phyloP scores from a whole-genome alignment of 2,888 invertebrate genomes.

The Clanis bilineata region DNA sequence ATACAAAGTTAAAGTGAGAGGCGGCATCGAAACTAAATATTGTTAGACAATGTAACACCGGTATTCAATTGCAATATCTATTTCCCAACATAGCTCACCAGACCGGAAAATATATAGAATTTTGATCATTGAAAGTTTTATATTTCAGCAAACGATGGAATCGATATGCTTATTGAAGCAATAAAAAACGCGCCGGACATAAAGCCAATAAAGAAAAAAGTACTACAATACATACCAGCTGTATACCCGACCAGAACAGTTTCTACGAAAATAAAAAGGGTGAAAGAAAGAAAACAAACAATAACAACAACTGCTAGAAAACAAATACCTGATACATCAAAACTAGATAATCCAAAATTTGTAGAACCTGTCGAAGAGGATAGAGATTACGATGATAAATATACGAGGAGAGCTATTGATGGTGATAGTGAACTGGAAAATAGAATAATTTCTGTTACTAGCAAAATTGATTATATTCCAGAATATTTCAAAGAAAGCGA shows the following conservation, averaged over 20 bases:
- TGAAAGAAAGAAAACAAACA: neutral
- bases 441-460: neutral
- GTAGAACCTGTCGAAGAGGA: constrained; percentile 26
- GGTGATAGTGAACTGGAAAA: neutral
- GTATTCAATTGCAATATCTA: neutral
- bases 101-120: neutral
- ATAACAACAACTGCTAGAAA: constrained; percentile 2
- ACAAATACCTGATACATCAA: neutral
- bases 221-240: constrained; percentile 29
- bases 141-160: constrained; percentile 60
- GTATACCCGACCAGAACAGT: constrained; percentile 13
- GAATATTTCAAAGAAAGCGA: neutral
- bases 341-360: constrained; percentile 19
- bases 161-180: constrained; percentile 65
- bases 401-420: constrained; percentile 26
- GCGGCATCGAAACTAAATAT: neutral
- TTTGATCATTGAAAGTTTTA: constrained; percentile 3
- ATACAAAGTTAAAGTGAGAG: neutral
- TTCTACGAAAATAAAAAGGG: neutral
- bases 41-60: neutral
- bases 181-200: constrained; percentile 68
- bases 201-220: constrained; percentile 49
- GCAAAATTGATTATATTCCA: neutral
- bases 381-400: constrained; percentile 29
- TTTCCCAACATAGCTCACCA: neutral